Percentiles rank a stretch among this genome's conserved stretches.
Evolutionary conservation across 1,140 invertebrate genomes (phyloP).

Genomic region (Ceratitis capitata): DNA sequence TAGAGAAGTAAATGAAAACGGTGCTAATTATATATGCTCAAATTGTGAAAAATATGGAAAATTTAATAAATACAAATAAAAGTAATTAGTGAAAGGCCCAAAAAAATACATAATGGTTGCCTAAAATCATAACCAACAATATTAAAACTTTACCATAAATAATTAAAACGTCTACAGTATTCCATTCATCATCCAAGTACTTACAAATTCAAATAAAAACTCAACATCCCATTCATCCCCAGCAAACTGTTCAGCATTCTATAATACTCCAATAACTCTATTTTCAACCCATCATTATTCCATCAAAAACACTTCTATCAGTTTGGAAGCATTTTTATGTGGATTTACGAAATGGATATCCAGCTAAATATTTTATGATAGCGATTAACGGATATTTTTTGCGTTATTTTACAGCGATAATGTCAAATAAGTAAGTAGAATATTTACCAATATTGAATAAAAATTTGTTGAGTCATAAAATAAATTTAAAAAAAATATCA

Average conservation of each 20-base stretch:
- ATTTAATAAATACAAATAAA: not conserved
- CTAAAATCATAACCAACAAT: not conserved
- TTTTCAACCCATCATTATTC: constrained; percentile 5
- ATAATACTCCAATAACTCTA: not conserved
- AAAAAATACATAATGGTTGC: not conserved
- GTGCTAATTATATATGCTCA: constrained; percentile 23
- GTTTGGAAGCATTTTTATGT: constrained; percentile 37
- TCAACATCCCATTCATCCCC: constrained; percentile 4
- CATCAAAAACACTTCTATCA: constrained; percentile 35
- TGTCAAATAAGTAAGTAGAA: constrained; percentile 57
- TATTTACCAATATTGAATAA: too few species aligned
- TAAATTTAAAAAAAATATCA: too few species aligned
- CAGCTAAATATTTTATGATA: not conserved
- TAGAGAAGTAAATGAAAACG: constrained; percentile 10
- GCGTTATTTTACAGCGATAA: constrained; percentile 56
- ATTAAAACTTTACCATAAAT: not conserved
- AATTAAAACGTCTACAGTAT: not conserved
- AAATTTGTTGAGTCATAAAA: too few species aligned
- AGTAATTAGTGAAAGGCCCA: not conserved
- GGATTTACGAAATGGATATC: constrained; percentile 8
- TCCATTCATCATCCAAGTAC: not conserved
- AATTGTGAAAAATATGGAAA: not conserved
- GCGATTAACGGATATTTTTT: constrained; percentile 53
- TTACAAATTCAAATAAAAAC: not conserved
- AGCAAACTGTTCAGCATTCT: not conserved